These are phyloP conservation scores for Sebastes iracundus DNA, from an alignment of 2,797 vertebrate species.

Conservation along the genomic window DNA sequence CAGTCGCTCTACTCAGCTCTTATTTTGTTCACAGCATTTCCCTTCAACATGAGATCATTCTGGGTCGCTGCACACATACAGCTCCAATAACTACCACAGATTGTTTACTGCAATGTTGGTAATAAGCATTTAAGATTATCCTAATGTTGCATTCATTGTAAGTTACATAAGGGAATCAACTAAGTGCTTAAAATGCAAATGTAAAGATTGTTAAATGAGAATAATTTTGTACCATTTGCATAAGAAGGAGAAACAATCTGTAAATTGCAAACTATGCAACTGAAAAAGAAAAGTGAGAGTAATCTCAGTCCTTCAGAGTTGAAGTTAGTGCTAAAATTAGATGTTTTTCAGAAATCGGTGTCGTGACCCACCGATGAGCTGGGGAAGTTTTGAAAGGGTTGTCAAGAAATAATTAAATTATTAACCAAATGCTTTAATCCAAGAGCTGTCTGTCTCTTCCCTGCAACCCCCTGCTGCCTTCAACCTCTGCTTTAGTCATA, in stretches of 20 bases:
- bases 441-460: neutral
- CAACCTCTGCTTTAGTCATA: neutral
- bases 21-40: neutral
- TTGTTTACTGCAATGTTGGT: neutral
- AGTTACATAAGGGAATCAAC: neutral
- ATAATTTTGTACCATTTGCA: neutral
- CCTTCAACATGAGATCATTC: neutral
- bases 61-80: neutral
- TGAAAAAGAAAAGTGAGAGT: neutral
- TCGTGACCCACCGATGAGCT: neutral
- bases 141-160: neutral
- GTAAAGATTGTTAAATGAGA: neutral
- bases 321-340: constrained; percentile 5
- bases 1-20: neutral
- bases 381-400: neutral
- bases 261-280: neutral
- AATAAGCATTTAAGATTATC: neutral
- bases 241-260: neutral
- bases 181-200: neutral
- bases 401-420: constrained; percentile 13
- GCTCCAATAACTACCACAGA: neutral
- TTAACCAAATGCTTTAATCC: neutral
- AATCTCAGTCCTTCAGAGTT: neutral
- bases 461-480: neutral
- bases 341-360: constrained; percentile 1